phyloP scores from a whole-genome alignment of 2,888 invertebrate genomes.

The Amiota mariae region DNA sequence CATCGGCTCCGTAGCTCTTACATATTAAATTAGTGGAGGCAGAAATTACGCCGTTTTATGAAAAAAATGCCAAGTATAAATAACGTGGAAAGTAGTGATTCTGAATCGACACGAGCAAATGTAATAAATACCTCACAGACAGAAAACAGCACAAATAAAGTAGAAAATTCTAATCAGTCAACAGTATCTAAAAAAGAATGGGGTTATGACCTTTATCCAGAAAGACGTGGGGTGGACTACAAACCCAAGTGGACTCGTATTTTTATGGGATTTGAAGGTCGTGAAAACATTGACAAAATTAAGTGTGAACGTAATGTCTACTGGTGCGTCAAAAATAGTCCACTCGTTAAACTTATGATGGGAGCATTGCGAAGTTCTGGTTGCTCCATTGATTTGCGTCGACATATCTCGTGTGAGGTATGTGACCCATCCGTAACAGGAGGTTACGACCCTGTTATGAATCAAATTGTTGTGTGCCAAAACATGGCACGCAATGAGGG shows the following conservation, averaged over 20 bases:
- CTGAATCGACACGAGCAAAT: not conserved
- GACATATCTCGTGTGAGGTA: slow-evolving; percentile 94
- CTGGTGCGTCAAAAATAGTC: slow-evolving; percentile 82
- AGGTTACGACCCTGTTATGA: slow-evolving; percentile 79
- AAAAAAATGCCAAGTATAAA: too few relatives aligned
- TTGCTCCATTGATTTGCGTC: slow-evolving; percentile 84
- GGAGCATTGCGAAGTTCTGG: slow-evolving; percentile 81
- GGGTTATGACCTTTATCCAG: slow-evolving; percentile 90
- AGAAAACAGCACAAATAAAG: slow-evolving; percentile 32
- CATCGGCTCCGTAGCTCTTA: too few relatives aligned
- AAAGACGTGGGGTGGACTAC: slow-evolving; percentile 79
- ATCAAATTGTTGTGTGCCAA: slow-evolving; percentile 88
- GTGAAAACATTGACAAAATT: slow-evolving; percentile 80
- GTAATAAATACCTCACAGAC: not conserved
- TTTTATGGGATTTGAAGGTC: slow-evolving; percentile 80
- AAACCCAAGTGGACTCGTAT: slow-evolving; percentile 76
- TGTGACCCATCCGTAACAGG: slow-evolving; percentile 90
- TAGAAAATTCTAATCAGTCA: slow-evolving; percentile 12
- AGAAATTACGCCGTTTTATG: too few relatives aligned
- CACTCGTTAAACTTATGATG: slow-evolving; percentile 88
- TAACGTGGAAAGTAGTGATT: too few relatives aligned
- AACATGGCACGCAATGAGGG: slow-evolving; percentile 83
- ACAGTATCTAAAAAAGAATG: slow-evolving; percentile 72
- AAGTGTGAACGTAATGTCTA: slow-evolving; percentile 87
- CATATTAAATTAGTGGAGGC: too few relatives aligned